Evolutionary conservation across 2,888 invertebrate species (phyloP).

Genomic region (Drosophila acutilabella): DNA sequence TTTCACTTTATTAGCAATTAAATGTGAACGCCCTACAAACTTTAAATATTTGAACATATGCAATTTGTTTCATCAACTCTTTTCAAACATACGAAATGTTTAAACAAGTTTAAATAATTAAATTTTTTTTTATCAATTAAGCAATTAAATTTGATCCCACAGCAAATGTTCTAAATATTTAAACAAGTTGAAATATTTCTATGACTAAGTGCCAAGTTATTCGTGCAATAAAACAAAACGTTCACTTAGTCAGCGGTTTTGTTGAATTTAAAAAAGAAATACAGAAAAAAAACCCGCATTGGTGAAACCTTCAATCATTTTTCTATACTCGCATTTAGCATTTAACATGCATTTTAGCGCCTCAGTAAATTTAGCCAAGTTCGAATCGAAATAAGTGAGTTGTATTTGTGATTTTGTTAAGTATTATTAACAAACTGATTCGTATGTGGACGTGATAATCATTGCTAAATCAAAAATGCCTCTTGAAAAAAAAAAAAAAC

Average conservation of each 20-base stretch:
- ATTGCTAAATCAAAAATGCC: slow-evolving; percentile 54
- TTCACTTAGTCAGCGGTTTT: slow-evolving; percentile 36
- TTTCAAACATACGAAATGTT: no score
- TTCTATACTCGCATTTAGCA: slow-evolving; percentile 30
- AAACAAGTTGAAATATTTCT: slow-evolving; percentile 12
- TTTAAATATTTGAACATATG: neutral
- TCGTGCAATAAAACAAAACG: slow-evolving; percentile 24
- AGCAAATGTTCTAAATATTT: slow-evolving; percentile 2
- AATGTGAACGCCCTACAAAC: neutral
- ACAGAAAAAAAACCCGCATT: slow-evolving; percentile 46
- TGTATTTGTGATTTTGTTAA: slow-evolving; percentile 34
- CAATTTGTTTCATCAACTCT: no score
- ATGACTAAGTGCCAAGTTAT: slow-evolving; percentile 45
- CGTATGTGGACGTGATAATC: slow-evolving; percentile 67
- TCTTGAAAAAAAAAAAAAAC: slow-evolving; percentile 22
- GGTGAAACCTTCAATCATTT: slow-evolving; percentile 62
- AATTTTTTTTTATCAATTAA: no score
- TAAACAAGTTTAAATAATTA: no score
- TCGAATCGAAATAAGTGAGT: slow-evolving; percentile 65
- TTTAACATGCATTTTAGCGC: slow-evolving; percentile 71
- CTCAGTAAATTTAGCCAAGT: slow-evolving; percentile 55
- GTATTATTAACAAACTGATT: slow-evolving; percentile 48
- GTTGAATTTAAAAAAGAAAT: neutral
- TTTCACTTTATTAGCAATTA: neutral
- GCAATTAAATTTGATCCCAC: no score